Base-by-base conservation (phyloP, 2,113 vertebrate genomes). In the Ceyx cyanopectus region DNA sequence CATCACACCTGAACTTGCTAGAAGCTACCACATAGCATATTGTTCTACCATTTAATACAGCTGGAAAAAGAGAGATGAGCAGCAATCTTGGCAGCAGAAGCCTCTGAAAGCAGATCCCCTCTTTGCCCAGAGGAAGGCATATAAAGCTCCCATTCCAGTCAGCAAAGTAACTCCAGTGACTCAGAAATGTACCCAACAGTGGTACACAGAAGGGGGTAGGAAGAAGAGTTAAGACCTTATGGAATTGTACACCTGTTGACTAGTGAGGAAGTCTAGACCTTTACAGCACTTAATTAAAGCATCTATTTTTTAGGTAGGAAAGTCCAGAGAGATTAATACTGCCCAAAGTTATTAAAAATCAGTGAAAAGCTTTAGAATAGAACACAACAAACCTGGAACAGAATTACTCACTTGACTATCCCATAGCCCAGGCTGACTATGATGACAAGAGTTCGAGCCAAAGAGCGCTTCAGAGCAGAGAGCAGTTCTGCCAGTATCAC, bases 351-450 rank as follows among this genome's bases (percentile, higher is more conserved):
- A 50, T 26, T 68, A 78, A 67, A 90, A 84, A 40, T 1, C 56
- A 89, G 9, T 24, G 20, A 82, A 76, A 84, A 70, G 30, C 22
- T 12, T 58, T 63, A 67, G 66, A 87, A 81, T 1, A 53, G n/a
- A 79, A 79, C 7, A 54, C 19, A 73, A 54, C 13, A 90, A 74
- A 27, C 23, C 24, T 4, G 1, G 22, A 57, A 72, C 41, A 89
- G n/a, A 75, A 43, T 60, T 93, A 98, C 98, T 98, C 92, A 99
- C 99, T 98, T 99, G 96, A 99, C 99, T 76, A 99, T 99, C 51
- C 99, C 99, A 51, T 99, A 99, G 54, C 99, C 99, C 68, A 99
- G 97, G 81, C 99, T 99, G 92, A 99, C 99, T 72, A 99, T 99
- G 93, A 99, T 99, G 84, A 99, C 98, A 84, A 99, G 97, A 87